phyloP scores from a whole-genome alignment of 1,140 invertebrate species.

The Hylyphantes graminicola region DNA sequence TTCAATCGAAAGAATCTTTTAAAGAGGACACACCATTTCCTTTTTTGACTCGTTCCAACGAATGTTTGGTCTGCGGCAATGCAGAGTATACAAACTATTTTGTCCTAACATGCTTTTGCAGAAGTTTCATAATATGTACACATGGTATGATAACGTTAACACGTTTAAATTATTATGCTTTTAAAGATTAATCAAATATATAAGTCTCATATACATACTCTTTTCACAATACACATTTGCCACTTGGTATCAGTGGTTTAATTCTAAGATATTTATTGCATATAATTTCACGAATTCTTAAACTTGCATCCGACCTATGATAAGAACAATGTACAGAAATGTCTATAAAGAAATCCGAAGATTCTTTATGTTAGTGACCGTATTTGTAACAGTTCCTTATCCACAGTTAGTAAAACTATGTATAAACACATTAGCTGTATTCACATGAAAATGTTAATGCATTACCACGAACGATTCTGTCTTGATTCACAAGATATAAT shows the following conservation, averaged over 20 bases:
- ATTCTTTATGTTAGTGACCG: too few relatives aligned
- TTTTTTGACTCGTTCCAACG: constrained; percentile 49
- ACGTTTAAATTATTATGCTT: too few relatives aligned
- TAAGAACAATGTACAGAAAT: constrained; percentile 2
- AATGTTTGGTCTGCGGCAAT: constrained; percentile 37
- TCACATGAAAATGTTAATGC: background rate
- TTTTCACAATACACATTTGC: constrained; percentile 6
- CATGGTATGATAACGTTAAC: too few relatives aligned
- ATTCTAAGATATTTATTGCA: constrained; percentile 17
- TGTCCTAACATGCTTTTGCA: constrained; percentile 10
- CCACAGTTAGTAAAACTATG: too few relatives aligned
- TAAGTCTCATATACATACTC: background rate
- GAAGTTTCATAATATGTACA: background rate
- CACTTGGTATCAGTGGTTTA: background rate
- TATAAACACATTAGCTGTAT: background rate
- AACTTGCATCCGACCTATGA: constrained; percentile 8
- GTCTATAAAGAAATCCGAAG: too few relatives aligned
- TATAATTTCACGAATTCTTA: constrained; percentile 6
- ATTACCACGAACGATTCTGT: constrained; percentile 1
- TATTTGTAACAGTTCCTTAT: too few relatives aligned
- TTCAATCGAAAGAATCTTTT: constrained; percentile 2
- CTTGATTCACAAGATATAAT: too few relatives aligned
- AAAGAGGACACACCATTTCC: background rate
- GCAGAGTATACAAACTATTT: constrained; percentile 17
- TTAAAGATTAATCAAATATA: too few relatives aligned